Evolutionary conservation across 2,888 invertebrate species (phyloP), one percentile per base, ranked within the genome.

Genomic region (Coleophora deauratella): DNA sequence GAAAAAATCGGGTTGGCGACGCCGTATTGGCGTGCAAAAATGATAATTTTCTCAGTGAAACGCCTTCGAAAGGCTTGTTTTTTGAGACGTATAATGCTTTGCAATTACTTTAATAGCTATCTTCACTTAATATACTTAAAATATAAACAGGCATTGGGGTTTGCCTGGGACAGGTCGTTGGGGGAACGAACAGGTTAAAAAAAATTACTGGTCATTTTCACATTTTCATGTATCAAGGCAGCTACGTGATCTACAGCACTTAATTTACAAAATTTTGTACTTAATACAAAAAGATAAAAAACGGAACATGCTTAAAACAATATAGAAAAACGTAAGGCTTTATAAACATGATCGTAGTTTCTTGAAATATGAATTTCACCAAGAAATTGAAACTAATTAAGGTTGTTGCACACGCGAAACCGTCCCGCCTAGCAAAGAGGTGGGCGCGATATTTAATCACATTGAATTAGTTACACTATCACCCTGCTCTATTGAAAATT

Each of bases 81-180:
- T 71, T 65, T 62, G 60, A 59, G 51, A 54, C 63, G 61, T 65
- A 59, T 59, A 65, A 62, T 61, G 55, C 57, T 50, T 55, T 50
- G 66, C 62, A 79, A 79, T 79, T 79, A 79, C 59, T 71, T 69
- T 75, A 74, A 78, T 74, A 65, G 58, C 62, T 59, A 63, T 68
- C 66, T 62, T 64, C 65, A 58, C 62, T 49, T 62, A 62, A 62
- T 59, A 59, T 53, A 47, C 56, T 57, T 57, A 55, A 60, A 54
- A 53, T 54, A 50, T 48, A 41, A 27, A 40, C 31, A 42, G 43
- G 40, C 28, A 32, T 41, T 43, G 43, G 38, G 41, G 37, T 41
- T 34, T 41, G 38, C 47, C 50, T 50, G 45, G 47, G 44, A 35
- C 44, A 39, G 35, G 33, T 42, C 35, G 35, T 10, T 13, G 27